Base-by-base conservation (phyloP, 30 jellyfish, hydroid and myxozoan genomes). In the Hydractinia symbiolongicarpus region DNA sequence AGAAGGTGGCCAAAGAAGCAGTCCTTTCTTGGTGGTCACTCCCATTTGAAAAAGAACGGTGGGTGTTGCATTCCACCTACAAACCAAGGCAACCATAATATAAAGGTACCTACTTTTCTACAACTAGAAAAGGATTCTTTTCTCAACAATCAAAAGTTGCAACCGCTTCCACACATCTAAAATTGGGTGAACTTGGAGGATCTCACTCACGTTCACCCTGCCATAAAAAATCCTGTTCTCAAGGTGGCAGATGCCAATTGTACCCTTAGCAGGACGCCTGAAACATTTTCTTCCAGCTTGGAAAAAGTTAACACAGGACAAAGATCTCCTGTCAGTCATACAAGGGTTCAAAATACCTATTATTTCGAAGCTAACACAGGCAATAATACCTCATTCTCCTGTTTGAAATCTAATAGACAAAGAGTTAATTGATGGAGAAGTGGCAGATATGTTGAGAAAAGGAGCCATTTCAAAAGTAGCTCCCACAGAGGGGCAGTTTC, bases 151-250 rank as follows among this genome's bases (percentile, higher is more conserved):
- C 74, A 64, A 13, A 30, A 30, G 44, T 30, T 30, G 44, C 74
- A 6, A 6, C 9, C 17, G 4, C 17, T 4, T 64, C 74, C 74
- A 64, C 17, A 6, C 0, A 51, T 13, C 7, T 0, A 64, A 64
- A 64, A 64, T 64, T 64, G 74, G 74, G 74, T 13, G 16, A 64
- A 64, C 9, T 64, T 64, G 74, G 74, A 64, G 74, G 74, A 64
- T 64, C 74, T 64, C 40, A 64, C 74, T 64, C 74, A 64, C 0
- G 6, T 64, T 51, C 17, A 64, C 16, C 74, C 74, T n/a, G 40
- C 74, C 74, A 64, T 64, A 7, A 64, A 64, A 13, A 6, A 51
- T 64, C 74, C n/a, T 64, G 8, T 13, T 64, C 40, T 64, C 74
- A 64, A 0, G 17, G 1, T 64, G 74, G 74, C 74, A 64, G 74